Base-by-base conservation (phyloP, 2,888 invertebrate species). In the Callyntrura guangdongensis region DNA sequence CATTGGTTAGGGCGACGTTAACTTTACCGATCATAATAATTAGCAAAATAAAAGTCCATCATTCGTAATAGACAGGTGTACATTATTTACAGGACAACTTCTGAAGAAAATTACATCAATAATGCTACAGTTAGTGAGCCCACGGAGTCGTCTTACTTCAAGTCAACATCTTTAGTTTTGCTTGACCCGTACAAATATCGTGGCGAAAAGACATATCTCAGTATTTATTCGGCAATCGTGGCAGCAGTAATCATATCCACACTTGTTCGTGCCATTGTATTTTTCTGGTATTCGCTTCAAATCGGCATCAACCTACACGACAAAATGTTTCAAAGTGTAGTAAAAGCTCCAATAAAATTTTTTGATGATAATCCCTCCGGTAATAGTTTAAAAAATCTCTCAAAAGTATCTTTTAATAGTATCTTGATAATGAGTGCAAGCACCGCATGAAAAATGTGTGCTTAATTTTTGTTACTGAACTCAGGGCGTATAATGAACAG, bases 401-500 rank as follows among this genome's bases (percentile, higher is more conserved):
- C 67, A 67, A 67, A 61, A 61, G 36, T 6, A 36, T n/a, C 59
- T 17, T 61, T 25, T 0, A 8, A 67, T 12, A 67, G 22, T 25
- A 3, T 61, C n/a, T n/a, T 25, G 11, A 17, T 61, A 61, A 61
- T 53, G 20, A 3, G 53, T 53, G 47, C 47, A n/a, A n/a, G n/a
- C n/a, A n/a, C 47, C 47, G 47, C 47, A 47, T 8, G 5, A 56
- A 56, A 14, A 12, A 22, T 67, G 12, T 69, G 12, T n/a, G 36
- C 2, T 64, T 25, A 92, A 92, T 86, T 91, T 92, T 0, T n/a
- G n/a, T n/a, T n/a, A 36, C 36, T 36, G 36, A 36, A 36, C 2
- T 91, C 92, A 95, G 95, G 96, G 91, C 94, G 95, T 20, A 95
- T 96, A 82, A 94, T 96, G 90, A 96, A 96, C 94, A 94, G 96